Evolutionary conservation across 2,113 vertebrate genomes (phyloP).

Genomic region (Pituophis catenifer): DNA sequence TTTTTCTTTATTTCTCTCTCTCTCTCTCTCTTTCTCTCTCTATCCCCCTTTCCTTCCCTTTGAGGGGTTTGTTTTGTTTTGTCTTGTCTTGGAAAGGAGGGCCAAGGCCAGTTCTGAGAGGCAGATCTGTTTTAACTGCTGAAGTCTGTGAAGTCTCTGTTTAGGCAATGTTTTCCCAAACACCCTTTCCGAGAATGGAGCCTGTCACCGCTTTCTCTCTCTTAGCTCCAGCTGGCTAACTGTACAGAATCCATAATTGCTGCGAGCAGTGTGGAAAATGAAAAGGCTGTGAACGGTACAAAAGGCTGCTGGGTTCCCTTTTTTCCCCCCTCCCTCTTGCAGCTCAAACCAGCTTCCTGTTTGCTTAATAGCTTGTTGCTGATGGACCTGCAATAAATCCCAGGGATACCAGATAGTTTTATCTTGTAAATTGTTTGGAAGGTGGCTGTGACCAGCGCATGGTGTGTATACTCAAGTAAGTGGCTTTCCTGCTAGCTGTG

Average conservation of each 20-base stretch:
- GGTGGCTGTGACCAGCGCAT: background rate
- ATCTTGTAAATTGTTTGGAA: background rate
- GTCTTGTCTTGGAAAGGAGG: background rate
- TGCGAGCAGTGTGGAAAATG: conserved; percentile 20
- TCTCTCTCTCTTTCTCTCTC: too few relatives aligned
- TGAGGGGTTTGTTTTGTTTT: background rate
- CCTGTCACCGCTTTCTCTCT: conserved; percentile 65
- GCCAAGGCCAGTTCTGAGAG: background rate
- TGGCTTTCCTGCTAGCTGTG: background rate
- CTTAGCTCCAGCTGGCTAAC: conserved; percentile 54
- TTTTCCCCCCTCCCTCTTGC: background rate
- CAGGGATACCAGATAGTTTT: background rate
- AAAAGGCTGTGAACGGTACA: conserved; percentile 20
- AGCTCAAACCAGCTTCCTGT: background rate
- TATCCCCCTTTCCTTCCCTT: too few relatives aligned
- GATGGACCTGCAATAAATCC: background rate
- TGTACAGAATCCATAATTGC: conserved; percentile 31
- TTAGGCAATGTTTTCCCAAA: conserved; percentile 41
- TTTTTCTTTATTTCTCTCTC: background rate
- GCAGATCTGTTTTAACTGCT: conserved; percentile 18
- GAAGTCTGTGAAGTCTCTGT: conserved; percentile 58
- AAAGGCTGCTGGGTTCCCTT: background rate
- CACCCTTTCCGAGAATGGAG: conserved; percentile 59
- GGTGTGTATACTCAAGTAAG: background rate
- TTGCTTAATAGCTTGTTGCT: background rate